phyloP scores from a whole-genome alignment of 1,140 invertebrate species.

The Drosophila ambigua region DNA sequence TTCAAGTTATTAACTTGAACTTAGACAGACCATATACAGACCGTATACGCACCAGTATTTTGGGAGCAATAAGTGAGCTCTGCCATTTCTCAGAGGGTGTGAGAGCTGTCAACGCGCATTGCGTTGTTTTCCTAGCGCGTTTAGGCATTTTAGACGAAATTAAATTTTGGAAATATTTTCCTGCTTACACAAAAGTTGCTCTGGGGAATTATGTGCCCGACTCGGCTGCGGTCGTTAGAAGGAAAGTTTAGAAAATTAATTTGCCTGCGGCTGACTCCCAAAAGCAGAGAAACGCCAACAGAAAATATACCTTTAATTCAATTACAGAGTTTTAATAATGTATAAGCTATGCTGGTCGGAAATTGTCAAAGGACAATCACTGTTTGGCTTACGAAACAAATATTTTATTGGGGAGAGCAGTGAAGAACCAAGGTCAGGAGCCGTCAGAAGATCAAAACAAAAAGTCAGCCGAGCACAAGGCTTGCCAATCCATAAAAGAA shows the following conservation, averaged over 20 bases:
- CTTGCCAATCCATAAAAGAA: no score
- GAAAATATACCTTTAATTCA: slow-evolving; percentile 73
- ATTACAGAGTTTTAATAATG: slow-evolving; percentile 65
- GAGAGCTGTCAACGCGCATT: slow-evolving; percentile 15
- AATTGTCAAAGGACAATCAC: slow-evolving; percentile 41
- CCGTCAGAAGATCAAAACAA: slow-evolving; percentile 20
- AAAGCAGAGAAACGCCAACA: slow-evolving; percentile 24
- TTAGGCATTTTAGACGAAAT: slow-evolving; percentile 57
- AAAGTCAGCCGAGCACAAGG: background rate
- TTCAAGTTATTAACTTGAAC: slow-evolving; percentile 76
- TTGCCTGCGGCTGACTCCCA: slow-evolving; percentile 50
- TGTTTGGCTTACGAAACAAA: slow-evolving; percentile 18
- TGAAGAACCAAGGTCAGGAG: background rate
- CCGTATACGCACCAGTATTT: slow-evolving; percentile 6
- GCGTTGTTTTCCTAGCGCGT: slow-evolving; percentile 26
- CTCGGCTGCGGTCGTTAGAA: slow-evolving; percentile 48
- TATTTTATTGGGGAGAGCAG: slow-evolving; percentile 53
- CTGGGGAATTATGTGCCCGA: slow-evolving; percentile 31
- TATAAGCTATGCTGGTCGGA: slow-evolving; percentile 48
- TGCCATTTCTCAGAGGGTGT: slow-evolving; percentile 1
- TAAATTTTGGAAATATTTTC: slow-evolving; percentile 48
- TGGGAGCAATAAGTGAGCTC: slow-evolving; percentile 38
- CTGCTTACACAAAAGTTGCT: slow-evolving; percentile 17
- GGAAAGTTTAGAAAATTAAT: slow-evolving; percentile 74
- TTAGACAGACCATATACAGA: slow-evolving; percentile 16